Percentiles rank a stretch among this genome's conserved stretches.
phyloP scores from a whole-genome alignment of 92 coral and sea anemone genomes.

The Chrysogorgia sp. region DNA sequence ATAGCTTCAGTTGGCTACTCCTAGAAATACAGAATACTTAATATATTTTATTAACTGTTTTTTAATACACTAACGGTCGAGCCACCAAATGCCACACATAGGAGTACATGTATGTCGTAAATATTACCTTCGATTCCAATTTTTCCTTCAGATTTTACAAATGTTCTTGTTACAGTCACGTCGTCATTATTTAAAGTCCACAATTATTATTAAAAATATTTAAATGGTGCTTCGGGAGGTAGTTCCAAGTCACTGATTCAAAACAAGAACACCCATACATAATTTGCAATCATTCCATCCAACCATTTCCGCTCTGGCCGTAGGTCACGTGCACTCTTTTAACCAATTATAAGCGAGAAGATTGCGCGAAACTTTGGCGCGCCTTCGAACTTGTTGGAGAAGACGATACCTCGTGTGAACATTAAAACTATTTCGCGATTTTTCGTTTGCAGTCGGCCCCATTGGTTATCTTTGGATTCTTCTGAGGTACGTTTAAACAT shows the following conservation, averaged over 20 bases:
- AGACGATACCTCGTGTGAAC: neutral
- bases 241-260: constrained; percentile 44
- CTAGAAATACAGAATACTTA: neutral
- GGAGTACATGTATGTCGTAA: neutral
- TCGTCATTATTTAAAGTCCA: constrained; percentile 18
- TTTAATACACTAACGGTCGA: neutral
- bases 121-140: neutral
- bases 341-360: neutral
- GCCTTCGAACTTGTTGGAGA: neutral
- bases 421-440: neutral
- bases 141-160: neutral
- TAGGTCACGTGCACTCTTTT: neutral
- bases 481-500: no score
- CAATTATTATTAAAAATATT: neutral
- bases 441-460: no score
- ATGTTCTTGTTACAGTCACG: neutral
- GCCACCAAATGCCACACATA: neutral
- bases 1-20: neutral
- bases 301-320: neutral
- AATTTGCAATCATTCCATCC: neutral
- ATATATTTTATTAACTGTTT: neutral
- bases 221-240: constrained; percentile 30
- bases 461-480: no score
- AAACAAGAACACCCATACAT: constrained; percentile 9
- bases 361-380: constrained; percentile 7